phyloP scores from a whole-genome alignment of 2,888 invertebrate species.

The Vanessa cardui region DNA sequence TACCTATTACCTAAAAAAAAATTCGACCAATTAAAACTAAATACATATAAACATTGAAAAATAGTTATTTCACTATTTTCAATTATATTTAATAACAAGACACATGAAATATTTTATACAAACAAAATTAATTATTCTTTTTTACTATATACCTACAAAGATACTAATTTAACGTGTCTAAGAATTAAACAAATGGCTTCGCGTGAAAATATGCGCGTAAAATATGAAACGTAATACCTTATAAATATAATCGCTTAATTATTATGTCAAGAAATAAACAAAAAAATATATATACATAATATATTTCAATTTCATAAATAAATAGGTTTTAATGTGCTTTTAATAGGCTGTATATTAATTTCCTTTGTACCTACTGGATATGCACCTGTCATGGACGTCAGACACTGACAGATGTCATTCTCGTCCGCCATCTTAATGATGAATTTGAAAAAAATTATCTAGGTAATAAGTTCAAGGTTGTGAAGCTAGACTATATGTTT shows the following conservation, averaged over 20 bases:
- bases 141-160: neutral
- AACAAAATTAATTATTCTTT: too few relatives aligned
- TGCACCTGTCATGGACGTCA: conserved; percentile 23
- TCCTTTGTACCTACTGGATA: neutral
- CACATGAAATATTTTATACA: too few relatives aligned
- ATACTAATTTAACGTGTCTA: neutral
- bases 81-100: too few relatives aligned
- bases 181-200: neutral
- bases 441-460: neutral
- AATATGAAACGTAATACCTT: neutral
- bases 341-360: conserved; percentile 19
- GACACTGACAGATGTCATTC: conserved; percentile 24
- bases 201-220: neutral
- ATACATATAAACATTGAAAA: too few relatives aligned
- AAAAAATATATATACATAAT: conserved; percentile 1
- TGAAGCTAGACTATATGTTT: neutral
- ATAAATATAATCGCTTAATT: conserved; percentile 11
- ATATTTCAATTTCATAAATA: conserved; percentile 14
- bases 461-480: neutral
- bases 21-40: too few relatives aligned
- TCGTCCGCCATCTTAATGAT: neutral
- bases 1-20: too few relatives aligned
- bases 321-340: conserved; percentile 11
- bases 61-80: too few relatives aligned
- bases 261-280: neutral